phyloP scores from a whole-genome alignment of 2,888 invertebrate species.

The Drosophila longiperda region DNA sequence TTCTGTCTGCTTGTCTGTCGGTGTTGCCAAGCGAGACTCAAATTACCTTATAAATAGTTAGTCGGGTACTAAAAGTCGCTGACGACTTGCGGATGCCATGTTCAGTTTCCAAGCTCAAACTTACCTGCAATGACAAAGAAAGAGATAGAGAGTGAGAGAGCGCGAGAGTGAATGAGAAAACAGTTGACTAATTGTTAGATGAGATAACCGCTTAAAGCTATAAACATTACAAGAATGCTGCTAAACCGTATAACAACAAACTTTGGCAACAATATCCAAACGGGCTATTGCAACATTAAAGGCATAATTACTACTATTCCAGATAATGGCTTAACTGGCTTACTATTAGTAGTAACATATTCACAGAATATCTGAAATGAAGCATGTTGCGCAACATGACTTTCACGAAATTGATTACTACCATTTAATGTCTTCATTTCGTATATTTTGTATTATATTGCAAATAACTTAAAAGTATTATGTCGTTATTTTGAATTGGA shows the following conservation, averaged over 20 bases:
- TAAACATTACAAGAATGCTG: constrained; percentile 14
- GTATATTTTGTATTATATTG: neutral
- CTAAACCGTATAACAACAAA: neutral
- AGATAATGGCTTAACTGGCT: neutral
- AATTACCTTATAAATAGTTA: constrained; percentile 79
- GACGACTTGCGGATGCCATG: constrained; percentile 54
- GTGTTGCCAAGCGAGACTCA: constrained; percentile 68
- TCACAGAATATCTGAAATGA: neutral
- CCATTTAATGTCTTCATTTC: neutral
- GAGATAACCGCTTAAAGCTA: constrained; percentile 27
- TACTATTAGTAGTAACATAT: neutral
- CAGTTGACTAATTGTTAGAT: constrained; percentile 48
- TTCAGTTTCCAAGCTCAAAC: constrained; percentile 20
- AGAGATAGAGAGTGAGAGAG: constrained; percentile 7
- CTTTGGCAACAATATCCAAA: constrained; percentile 8
- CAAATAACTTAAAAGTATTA: neutral
- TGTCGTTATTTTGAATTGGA: neutral
- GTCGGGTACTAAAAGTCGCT: constrained; percentile 60
- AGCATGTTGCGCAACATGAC: neutral
- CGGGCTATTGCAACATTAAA: neutral
- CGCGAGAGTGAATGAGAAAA: constrained; percentile 4
- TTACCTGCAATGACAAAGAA: constrained; percentile 59
- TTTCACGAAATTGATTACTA: neutral
- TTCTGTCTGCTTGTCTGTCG: neutral
- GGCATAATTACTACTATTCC: constrained; percentile 7